These are phyloP conservation scores for honey bee (Apis mellifera) DNA, from an alignment of 1,140 invertebrate genomes.

Conservation along the genomic window Amel_HAv3.1 CM009931.2:22674001-22674500, in stretches of 20 bases:
- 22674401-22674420: too few relatives aligned
- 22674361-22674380: too few relatives aligned
- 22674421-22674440: too few relatives aligned
- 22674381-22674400: too few relatives aligned
- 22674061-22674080: slow-evolving; percentile 49
- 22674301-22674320: too few relatives aligned
- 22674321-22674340: too few relatives aligned
- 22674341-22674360: too few relatives aligned
- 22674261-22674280: neutral
- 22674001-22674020: neutral
- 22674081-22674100: slow-evolving; percentile 54
- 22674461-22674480: too few relatives aligned
- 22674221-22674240: slow-evolving; percentile 9
- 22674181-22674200: slow-evolving; percentile 13
- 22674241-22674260: neutral
- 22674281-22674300: neutral
- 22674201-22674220: slow-evolving; percentile 15
- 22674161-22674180: slow-evolving; percentile 45
- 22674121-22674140: slow-evolving; percentile 51
- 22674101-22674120: slow-evolving; percentile 51
- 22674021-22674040: neutral
- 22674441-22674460: too few relatives aligned
- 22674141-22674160: slow-evolving; percentile 47
- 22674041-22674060: slow-evolving; percentile 47
- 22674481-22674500: too few relatives aligned